phyloP scores from a whole-genome alignment of 2,113 vertebrate species.

The Leucosticte australis region DNA sequence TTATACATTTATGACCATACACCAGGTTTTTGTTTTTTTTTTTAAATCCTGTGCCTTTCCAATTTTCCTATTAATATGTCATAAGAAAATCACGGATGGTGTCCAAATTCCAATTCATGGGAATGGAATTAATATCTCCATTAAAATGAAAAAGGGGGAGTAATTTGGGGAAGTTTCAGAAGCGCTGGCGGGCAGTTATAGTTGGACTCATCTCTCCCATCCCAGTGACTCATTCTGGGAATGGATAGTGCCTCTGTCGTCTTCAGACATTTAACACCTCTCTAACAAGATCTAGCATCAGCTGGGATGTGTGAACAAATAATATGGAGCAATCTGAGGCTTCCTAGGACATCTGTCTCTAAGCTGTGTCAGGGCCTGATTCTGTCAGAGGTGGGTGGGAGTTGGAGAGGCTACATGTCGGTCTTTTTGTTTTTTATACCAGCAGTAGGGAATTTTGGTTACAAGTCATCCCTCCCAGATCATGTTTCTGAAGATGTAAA shows the following conservation, averaged over 20 bases:
- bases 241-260: slow-evolving; percentile 1
- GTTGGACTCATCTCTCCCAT: background rate
- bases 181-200: slow-evolving; percentile 3
- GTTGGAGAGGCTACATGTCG: background rate
- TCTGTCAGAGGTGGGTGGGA: background rate
- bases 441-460: background rate
- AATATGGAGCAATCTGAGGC: slow-evolving; percentile 34
- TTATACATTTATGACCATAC: background rate
- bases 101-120: slow-evolving; percentile 54
- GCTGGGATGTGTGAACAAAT: slow-evolving; percentile 52
- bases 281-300: slow-evolving; percentile 49
- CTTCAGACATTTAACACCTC: slow-evolving; percentile 52
- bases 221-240: slow-evolving; percentile 46
- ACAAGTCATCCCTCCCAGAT: slow-evolving; percentile 6
- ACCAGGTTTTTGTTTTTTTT: background rate
- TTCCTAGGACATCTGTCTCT: slow-evolving; percentile 43
- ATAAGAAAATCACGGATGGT: background rate
- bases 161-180: slow-evolving; percentile 11
- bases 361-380: slow-evolving; percentile 11
- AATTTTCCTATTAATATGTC: slow-evolving; percentile 50
- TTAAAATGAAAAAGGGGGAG: slow-evolving; percentile 36
- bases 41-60: background rate
- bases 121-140: slow-evolving; percentile 47
- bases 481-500: slow-evolving; percentile 30
- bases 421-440: slow-evolving; percentile 24